Base-by-base conservation (phyloP, 2,113 vertebrate genomes). In the Vidua chalybeata region DNA sequence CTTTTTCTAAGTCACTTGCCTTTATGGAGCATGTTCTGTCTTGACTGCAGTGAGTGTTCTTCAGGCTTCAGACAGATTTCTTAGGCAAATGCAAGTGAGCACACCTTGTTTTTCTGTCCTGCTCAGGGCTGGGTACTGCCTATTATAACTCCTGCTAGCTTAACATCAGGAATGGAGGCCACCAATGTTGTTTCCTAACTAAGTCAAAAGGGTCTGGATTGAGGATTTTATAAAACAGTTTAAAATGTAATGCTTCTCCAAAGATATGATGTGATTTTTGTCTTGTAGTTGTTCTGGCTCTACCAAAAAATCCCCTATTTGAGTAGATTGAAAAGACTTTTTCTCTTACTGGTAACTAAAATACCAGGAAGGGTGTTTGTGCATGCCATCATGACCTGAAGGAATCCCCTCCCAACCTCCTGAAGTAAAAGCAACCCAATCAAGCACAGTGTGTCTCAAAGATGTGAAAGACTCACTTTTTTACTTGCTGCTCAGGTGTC, bases 391-490 rank as follows among this genome's bases (percentile, higher is more conserved):
- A 1, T 2, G 26, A 26, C 51, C 74, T 67, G 54, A 67, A 87
- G 45, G 41, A 41, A 78, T 55, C 30, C 52, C 21, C 35, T 75
- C 66, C 56, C 73, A 71, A 5, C 11, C 43, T 77, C n/a, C 66
- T 55, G 5, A 51, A 87, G 48, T 28, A 82, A 56, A 94, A 84
- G n/a, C n/a, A 74, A 74, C 61, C n/a, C 1, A 3, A 91, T 46
- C 24, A 62, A 61, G 33, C 51, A 56, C 51, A 72, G 18, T 6
- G 9, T 33, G 18, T 51, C 63, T 55, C 27, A 55, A 1, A 0
- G 0, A 8, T 37, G 51, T 37, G n/a, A 41, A 48, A 56, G 31
- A 9, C 1, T 1, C 8, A 1, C 4, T 49, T 41, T 20, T 33
- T 43, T 13, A 67, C 58, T 83, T 48, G 6, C 9, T 80, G 72